Evolutionary conservation across 2,797 vertebrate species (phyloP), one percentile per base, ranked within the genome.

Genomic region (Balearica regulorum): DNA sequence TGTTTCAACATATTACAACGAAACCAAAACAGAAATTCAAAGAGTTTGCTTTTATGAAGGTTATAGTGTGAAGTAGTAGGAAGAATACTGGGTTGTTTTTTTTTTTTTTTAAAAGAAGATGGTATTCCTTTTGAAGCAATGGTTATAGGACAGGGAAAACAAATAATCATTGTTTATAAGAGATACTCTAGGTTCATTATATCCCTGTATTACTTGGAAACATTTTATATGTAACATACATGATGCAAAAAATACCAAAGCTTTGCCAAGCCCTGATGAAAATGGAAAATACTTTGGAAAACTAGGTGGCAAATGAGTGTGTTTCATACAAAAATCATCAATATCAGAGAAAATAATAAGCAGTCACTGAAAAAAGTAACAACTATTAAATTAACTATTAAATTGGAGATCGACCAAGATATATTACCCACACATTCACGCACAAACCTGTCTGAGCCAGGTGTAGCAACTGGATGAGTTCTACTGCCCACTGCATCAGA

Each of bases 21-120:
- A 92, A 89, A 94, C 5, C 33, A 58, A 81, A 87, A 20, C 13
- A 94, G 31, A 83, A 73, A 71, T 73, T 60, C 19, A 55, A 44
- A 41, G 48, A 66, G 13, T 24, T 77, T 35, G 10, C 20, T 76
- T 81, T 80, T 73, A 51, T 3, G 5, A 77, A 44, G 17, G 12
- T 28, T 76, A 25, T 0, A 61, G 19, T 17, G 13, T 44, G 49
- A 87, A 91, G 15, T 11, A 69, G 26, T 28, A 62, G 41, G n/a
- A 66, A 71, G 22, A 76, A 53, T 18, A 72, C 4, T 37, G 17
- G 19, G 39, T 39, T 39, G 39, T 39, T 29, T 54, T 29, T 19
- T 10, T 46, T 48, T 10, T 55, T 33, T 37, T 65, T 43, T 26
- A 16, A 39, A 53, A 25, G 2, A 53, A 25, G 2, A 57, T 2